Base-by-base conservation (phyloP, 1,140 invertebrate species). In the Drosophila pruinosa region DNA sequence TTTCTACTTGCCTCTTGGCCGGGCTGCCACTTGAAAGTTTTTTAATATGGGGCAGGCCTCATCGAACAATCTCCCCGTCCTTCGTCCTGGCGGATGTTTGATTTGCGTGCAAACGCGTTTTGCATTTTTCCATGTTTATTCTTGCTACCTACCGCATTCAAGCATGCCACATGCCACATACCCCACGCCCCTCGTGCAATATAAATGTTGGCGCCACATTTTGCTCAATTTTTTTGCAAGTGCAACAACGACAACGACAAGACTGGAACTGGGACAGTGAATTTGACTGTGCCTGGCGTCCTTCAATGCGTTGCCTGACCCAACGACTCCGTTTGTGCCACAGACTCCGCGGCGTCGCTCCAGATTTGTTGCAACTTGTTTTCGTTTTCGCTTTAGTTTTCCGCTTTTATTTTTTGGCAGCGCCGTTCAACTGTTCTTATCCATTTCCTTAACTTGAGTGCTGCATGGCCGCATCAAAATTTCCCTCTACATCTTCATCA, bases 261-360 rank as follows among this genome's bases (percentile, higher is more conserved):
- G n/a, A n/a, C n/a, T n/a, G n/a, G n/a, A n/a, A n/a, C n/a, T n/a
- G n/a, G n/a, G n/a, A n/a, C n/a, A n/a, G n/a, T n/a, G n/a, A n/a
- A n/a, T n/a, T n/a, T n/a, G n/a, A 34, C 31, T 34, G 31, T n/a
- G 12, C 31, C 12, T 36, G 67, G 34, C 36, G 48, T 61, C 57
- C 50, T 62, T 69, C 41, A 41, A 12, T 24, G 57, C 45, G 24
- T 70, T 53, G 53, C 34, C 38, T 71, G 78, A 82, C 73, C 78
- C 63, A 74, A 65, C 65, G 72, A 74, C 74, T 74, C 72, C 59
- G 77, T 65, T 78, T 39, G 41, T 59, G 58, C 31, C 70, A 62
- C 70, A 78, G 75, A 82, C 74, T 78, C 54, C 43, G 36, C 52
- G 78, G 74, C 78, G 79, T 17, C 54, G 53, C 22, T 17, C 43